These are phyloP conservation scores for Phylloscopus collybita DNA, from an alignment of 2,797 vertebrate genomes.

Conservation along the genomic window DNA sequence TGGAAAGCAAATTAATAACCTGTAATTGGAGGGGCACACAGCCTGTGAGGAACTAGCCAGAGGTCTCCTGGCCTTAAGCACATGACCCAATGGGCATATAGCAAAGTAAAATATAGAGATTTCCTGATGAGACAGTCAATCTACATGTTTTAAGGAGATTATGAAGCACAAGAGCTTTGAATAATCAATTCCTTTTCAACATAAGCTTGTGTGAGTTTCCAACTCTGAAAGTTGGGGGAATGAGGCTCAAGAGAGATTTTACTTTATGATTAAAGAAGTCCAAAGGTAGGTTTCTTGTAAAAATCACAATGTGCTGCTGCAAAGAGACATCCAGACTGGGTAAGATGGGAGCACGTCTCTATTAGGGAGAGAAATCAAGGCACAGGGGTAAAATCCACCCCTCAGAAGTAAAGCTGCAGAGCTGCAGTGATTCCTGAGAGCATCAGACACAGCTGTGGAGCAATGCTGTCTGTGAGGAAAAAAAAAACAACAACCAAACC, in stretches of 20 bases:
- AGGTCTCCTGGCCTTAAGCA: constrained; percentile 54
- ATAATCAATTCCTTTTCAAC: constrained; percentile 67
- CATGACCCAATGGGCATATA: neutral
- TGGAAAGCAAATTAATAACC: constrained; percentile 59
- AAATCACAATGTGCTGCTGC: constrained; percentile 35
- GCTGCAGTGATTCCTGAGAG: neutral
- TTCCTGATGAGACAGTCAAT: constrained; percentile 60
- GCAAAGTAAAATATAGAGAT: constrained; percentile 52
- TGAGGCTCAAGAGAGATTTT: constrained; percentile 56
- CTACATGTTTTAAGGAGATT: constrained; percentile 64
- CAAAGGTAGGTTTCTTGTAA: constrained; percentile 31
- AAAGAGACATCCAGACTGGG: neutral
- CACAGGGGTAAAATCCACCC: neutral
- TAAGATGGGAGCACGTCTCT: constrained; percentile 9
- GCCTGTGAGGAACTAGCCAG: constrained; percentile 17
- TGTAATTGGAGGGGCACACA: constrained; percentile 52
- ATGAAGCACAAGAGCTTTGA: constrained; percentile 58
- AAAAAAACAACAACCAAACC: no score
- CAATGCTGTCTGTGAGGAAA: neutral
- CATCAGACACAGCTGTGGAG: neutral
- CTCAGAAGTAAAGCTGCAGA: neutral
- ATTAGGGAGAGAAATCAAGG: constrained; percentile 7
- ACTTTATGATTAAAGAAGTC: constrained; percentile 57
- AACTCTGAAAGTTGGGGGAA: constrained; percentile 47
- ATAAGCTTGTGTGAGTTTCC: constrained; percentile 32